A percentile compares a stretch with the other conserved stretches of the same genome.
Evolutionary conservation across 1,140 invertebrate genomes (phyloP).

Genomic region (Condylostylus longicornis): DNA sequence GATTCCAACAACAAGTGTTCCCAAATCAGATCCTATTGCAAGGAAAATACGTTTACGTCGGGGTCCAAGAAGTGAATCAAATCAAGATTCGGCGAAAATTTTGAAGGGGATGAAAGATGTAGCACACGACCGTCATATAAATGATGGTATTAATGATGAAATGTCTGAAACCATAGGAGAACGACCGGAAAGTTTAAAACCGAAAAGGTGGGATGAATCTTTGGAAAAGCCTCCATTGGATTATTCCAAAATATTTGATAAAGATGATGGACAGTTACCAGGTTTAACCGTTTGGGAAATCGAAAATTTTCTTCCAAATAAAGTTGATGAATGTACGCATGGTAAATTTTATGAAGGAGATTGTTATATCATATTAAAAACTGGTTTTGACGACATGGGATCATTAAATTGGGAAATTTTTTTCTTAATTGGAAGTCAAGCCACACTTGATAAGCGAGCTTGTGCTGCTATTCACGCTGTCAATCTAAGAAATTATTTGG

Average conservation of each 20-base stretch:
- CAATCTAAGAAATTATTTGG: conserved; percentile 88
- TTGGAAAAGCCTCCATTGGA: conserved; percentile 92
- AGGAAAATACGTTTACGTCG: conserved; percentile 76
- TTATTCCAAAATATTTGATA: conserved; percentile 98
- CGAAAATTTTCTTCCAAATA: conserved; percentile 95
- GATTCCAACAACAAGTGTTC: conserved; percentile 38
- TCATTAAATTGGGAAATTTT: conserved; percentile 88
- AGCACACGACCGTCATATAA: conserved; percentile 49
- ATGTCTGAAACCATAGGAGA: too few relatives aligned
- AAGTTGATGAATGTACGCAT: conserved; percentile 77
- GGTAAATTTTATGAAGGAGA: conserved; percentile 99
- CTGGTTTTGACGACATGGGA: conserved; percentile 69
- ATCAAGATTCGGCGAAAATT: conserved; percentile 88
- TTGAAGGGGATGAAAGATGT: conserved; percentile 96
- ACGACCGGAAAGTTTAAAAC: conserved; percentile 37
- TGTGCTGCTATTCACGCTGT: conserved; percentile 99
- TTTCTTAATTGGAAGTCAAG: conserved; percentile 97
- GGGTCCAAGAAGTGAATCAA: conserved; percentile 57
- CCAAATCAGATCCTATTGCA: conserved; percentile 81
- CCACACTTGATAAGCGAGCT: conserved; percentile 92
- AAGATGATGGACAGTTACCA: conserved; percentile 83
- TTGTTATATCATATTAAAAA: conserved; percentile 96
- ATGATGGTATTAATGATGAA: conserved; percentile 12
- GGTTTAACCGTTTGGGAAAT: conserved; percentile 93
- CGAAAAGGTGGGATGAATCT: conserved; percentile 83